phyloP scores from a whole-genome alignment of 2,113 vertebrate genomes.

The Oreocharis arfaki region DNA sequence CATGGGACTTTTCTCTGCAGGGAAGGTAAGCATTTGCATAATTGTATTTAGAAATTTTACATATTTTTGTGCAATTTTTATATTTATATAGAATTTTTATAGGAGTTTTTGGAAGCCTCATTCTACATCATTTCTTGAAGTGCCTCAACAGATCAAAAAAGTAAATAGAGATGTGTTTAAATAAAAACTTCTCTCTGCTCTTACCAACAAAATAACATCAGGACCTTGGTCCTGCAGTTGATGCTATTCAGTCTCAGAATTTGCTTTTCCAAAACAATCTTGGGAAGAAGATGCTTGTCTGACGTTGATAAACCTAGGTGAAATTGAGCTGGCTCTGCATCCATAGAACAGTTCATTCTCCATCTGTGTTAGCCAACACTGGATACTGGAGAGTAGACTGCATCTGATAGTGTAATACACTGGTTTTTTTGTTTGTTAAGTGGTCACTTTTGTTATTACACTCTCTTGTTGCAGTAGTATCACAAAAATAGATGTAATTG shows the following conservation, averaged over 20 bases:
- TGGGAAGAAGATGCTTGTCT: background rate
- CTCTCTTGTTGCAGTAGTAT: background rate
- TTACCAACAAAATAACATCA: background rate
- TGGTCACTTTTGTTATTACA: background rate
- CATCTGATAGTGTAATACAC: background rate
- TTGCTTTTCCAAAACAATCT: background rate
- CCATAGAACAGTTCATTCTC: background rate
- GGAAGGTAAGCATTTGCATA: background rate
- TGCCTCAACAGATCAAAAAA: background rate
- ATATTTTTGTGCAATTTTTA: background rate
- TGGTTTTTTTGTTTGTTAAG: background rate
- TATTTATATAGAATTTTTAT: background rate
- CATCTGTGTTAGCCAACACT: background rate
- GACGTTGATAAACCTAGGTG: background rate
- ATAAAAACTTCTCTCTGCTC: background rate
- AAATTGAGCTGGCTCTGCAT: background rate
- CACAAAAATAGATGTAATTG: background rate
- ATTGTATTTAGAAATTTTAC: background rate
- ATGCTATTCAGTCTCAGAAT: background rate
- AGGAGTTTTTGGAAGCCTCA: background rate
- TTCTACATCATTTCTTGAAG: background rate
- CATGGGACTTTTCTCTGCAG: background rate
- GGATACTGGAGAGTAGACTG: background rate
- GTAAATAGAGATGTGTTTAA: background rate
- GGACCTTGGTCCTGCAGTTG: background rate